These are phyloP conservation scores for Chaenodraco wilsoni DNA, from an alignment of 2,797 vertebrate species.

Conservation along the genomic window DNA sequence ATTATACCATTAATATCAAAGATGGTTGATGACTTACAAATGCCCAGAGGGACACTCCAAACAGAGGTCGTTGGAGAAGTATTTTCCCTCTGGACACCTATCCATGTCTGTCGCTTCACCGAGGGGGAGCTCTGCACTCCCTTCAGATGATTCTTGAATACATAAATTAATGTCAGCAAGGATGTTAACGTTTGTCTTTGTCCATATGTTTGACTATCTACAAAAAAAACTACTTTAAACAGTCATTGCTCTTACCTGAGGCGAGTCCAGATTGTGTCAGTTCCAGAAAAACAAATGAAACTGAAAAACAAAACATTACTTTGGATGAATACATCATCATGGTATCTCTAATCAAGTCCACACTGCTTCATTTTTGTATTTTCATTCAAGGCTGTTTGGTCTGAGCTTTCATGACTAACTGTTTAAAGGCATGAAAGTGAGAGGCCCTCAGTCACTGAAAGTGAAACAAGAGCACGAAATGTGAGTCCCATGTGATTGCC, in stretches of 20 bases:
- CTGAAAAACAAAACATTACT: slow-evolving; percentile 54
- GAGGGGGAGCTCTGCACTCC: slow-evolving; percentile 49
- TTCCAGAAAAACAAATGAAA: slow-evolving; percentile 54
- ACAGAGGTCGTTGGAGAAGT: slow-evolving; percentile 81
- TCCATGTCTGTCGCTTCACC: slow-evolving; percentile 41
- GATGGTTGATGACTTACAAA: slow-evolving; percentile 83
- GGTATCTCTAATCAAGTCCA: slow-evolving; percentile 10
- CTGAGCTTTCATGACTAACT: slow-evolving; percentile 36
- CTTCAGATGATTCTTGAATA: slow-evolving; percentile 56
- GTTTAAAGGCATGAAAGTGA: slow-evolving; percentile 70
- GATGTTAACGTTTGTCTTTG: background rate
- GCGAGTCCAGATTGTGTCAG: slow-evolving; percentile 45
- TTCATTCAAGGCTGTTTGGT: slow-evolving; percentile 31
- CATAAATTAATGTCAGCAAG: slow-evolving; percentile 4
- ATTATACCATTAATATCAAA: slow-evolving; percentile 4
- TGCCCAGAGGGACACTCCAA: slow-evolving; percentile 86
- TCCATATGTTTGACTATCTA: background rate
- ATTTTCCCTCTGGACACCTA: slow-evolving; percentile 83
- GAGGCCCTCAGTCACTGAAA: slow-evolving; percentile 73
- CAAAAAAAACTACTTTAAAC: background rate
- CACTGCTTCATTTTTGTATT: slow-evolving; percentile 14
- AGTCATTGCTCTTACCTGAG: slow-evolving; percentile 75
- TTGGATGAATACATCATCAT: slow-evolving; percentile 54
- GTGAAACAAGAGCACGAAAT: slow-evolving; percentile 82
- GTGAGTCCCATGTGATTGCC: slow-evolving; percentile 65